Base-by-base conservation (phyloP, 2,888 invertebrate species). In the Drosophila ustulata region DNA sequence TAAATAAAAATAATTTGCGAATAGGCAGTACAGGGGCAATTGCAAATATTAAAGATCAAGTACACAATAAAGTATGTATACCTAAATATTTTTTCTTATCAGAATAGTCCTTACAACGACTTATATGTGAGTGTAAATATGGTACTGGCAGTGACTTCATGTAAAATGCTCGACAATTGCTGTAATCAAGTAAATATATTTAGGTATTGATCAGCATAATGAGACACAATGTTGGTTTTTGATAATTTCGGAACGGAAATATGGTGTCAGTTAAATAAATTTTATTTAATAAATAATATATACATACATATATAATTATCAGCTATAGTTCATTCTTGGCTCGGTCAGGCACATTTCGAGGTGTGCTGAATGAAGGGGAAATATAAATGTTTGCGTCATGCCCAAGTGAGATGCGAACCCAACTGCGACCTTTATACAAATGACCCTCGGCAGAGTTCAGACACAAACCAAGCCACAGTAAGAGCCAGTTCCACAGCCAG, bases 241-340 rank as follows among this genome's bases (percentile, higher is more conserved):
- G 50, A 80, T 78, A 57, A 82, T 76, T 85, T 88, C 67, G 37
- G 68, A 62, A 71, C 75, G 57, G 37, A 39, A 75, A 78, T 57
- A 55, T 78, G 73, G 70, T 82, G 76, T 75, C 77, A 78, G 85
- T 88, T 87, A 75, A 80, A 82, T 78, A 64, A 71, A 80, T 66
- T 64, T 74, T 61, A 82, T 76, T 82, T 79, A 86, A 75, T 75
- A 75, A 77, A 75, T 74, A 58, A 52, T 55, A 56, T 13, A 74
- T 65, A 70, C 55, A 71, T 66, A 70, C 51, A 41, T 49, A 34
- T 18, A 52, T 37, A 8, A 66, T 63, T 30, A 30, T n/a, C 23
- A 23, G 28, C 9, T 25, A 18, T 45, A 51, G 18, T 13, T 25
- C 34, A 23, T 8, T 18, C 26, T 71, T 28, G 49, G 18, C 41